phyloP scores from a whole-genome alignment of 2,113 vertebrate genomes.

The Sigmodon hispidus region DNA sequence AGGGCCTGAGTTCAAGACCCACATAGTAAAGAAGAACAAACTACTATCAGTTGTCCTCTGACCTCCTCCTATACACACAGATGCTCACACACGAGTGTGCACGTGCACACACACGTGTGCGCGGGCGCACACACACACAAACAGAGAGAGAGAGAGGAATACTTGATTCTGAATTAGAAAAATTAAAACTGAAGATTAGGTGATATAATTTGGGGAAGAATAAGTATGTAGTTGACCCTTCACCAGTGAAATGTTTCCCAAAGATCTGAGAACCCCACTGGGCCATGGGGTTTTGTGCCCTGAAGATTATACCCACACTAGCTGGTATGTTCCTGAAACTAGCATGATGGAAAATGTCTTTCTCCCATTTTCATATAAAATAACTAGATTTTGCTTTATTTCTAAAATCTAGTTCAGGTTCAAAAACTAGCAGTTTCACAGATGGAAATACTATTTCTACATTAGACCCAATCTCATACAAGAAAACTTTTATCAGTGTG shows the following conservation, averaged over 20 bases:
- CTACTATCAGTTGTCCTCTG: not conserved
- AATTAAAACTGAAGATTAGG: not conserved
- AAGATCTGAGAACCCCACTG: not conserved
- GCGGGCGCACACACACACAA: not conserved
- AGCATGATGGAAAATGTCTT: not conserved
- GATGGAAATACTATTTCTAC: slow-evolving; percentile 14
- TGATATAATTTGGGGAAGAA: not conserved
- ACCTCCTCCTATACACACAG: not conserved
- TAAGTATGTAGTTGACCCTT: not conserved
- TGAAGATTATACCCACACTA: not conserved
- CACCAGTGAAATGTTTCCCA: not conserved
- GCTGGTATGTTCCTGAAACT: not conserved
- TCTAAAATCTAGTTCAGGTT: slow-evolving; percentile 50
- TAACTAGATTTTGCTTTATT: slow-evolving; percentile 5
- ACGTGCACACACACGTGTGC: not conserved
- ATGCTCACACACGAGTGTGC: not conserved
- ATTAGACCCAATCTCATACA: not conserved
- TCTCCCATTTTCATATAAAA: not conserved
- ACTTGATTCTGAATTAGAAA: slow-evolving; percentile 19
- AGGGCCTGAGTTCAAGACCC: not conserved
- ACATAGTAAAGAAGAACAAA: not conserved
- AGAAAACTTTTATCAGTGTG: not conserved
- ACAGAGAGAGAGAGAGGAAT: not conserved
- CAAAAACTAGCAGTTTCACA: not conserved
- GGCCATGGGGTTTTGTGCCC: not conserved